phyloP scores from a whole-genome alignment of 2,113 vertebrate species.

The Psammodynastes pulverulentus region DNA sequence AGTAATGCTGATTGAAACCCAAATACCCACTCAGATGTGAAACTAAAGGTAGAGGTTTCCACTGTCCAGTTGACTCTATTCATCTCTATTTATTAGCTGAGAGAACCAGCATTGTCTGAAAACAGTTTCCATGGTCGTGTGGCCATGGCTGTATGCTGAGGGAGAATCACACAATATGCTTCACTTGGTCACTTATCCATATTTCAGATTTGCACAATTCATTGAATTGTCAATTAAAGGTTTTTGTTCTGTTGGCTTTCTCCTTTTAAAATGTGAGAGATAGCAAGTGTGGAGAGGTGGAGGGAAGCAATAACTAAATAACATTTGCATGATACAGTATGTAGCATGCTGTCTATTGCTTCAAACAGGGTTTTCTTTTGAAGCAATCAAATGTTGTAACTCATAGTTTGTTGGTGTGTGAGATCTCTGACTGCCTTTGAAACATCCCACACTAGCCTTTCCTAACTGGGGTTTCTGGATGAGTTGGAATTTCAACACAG shows the following conservation, averaged over 20 bases:
- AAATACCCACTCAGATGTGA: background rate
- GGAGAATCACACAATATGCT: background rate
- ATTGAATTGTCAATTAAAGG: background rate
- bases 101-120: background rate
- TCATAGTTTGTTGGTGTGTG: background rate
- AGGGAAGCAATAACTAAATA: background rate
- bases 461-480: background rate
- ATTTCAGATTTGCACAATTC: background rate
- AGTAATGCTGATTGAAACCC: background rate
- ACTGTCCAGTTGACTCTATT: background rate
- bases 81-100: background rate
- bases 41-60: background rate
- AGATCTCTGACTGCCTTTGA: background rate
- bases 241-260: background rate
- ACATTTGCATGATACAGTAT: background rate
- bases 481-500: background rate
- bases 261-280: background rate
- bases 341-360: background rate
- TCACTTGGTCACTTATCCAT: background rate
- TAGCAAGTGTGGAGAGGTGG: background rate
- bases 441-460: background rate
- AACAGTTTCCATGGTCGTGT: background rate
- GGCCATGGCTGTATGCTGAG: too few species aligned
- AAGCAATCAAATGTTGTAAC: background rate
- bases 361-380: background rate